These are phyloP conservation scores for Calidris pugnax DNA, from an alignment of 2,113 vertebrate genomes.

Conservation along the genomic window DNA sequence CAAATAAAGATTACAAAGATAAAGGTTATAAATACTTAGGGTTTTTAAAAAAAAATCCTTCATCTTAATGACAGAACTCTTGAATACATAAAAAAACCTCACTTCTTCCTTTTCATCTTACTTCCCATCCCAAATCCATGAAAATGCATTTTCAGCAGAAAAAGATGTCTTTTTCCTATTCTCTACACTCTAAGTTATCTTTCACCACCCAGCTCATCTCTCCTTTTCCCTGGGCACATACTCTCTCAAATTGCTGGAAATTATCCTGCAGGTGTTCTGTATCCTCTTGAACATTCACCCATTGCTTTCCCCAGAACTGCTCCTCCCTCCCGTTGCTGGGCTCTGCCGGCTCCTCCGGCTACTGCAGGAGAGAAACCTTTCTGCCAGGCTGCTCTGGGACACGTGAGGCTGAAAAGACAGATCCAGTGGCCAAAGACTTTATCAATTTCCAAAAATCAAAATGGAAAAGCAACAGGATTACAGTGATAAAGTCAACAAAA, in stretches of 20 bases:
- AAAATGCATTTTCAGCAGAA: neutral
- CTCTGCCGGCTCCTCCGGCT: neutral
- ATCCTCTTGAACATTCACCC: neutral
- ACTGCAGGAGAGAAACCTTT: accelerated
- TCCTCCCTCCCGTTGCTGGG: neutral
- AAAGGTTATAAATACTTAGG: neutral
- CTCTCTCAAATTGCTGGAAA: neutral
- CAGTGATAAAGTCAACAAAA: neutral
- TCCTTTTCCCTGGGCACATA: neutral
- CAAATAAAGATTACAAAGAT: neutral
- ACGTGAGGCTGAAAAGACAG: neutral
- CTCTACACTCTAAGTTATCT: neutral
- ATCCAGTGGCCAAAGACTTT: neutral
- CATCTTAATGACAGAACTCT: neutral
- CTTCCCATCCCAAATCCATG: neutral
- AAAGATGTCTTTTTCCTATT: neutral
- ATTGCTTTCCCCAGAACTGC: neutral
- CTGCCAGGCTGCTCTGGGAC: accelerated
- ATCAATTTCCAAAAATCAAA: neutral
- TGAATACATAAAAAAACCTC: neutral
- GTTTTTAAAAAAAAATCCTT: neutral
- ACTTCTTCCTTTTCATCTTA: neutral
- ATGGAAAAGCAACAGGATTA: neutral
- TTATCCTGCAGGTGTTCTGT: neutral
- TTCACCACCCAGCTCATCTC: neutral